Evolutionary conservation across 37 sponge, comb jelly and placozoan species (phyloP).

Genomic region (Dysidea cf. avara): DNA sequence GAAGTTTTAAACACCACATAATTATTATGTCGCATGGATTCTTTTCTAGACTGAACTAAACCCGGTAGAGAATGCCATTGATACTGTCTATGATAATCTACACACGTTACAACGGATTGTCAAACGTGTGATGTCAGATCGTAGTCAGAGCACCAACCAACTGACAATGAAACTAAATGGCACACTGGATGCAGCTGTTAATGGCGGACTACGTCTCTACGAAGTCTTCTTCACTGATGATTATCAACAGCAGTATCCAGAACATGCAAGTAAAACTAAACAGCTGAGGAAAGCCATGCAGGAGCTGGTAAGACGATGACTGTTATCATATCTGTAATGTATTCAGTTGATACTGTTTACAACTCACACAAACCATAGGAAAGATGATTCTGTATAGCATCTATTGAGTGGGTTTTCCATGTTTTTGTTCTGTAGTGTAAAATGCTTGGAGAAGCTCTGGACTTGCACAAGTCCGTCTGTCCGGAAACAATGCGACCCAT

Average conservation of each 20-base stretch:
- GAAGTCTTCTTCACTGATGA: slow-evolving; percentile 77
- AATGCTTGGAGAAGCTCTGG: slow-evolving; percentile 55
- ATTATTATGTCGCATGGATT: slow-evolving; percentile 1
- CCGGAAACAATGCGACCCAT: slow-evolving; percentile 64
- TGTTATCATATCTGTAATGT: too few relatives aligned
- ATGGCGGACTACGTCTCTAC: slow-evolving; percentile 80
- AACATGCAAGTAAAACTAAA: slow-evolving; percentile 21
- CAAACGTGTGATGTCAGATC: slow-evolving; percentile 40
- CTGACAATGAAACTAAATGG: slow-evolving; percentile 86
- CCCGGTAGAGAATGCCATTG: slow-evolving; percentile 82
- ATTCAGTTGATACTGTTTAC: not conserved
- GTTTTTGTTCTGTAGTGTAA: slow-evolving; percentile 41
- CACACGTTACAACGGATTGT: slow-evolving; percentile 47
- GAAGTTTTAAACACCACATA: slow-evolving; percentile 1
- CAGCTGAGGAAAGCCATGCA: slow-evolving; percentile 53
- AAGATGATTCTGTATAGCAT: not conserved
- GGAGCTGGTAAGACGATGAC: slow-evolving; percentile 46
- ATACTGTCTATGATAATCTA: slow-evolving; percentile 63
- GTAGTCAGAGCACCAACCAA: slow-evolving; percentile 58
- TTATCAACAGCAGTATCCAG: slow-evolving; percentile 39
- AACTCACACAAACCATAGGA: not conserved
- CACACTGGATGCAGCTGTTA: slow-evolving; percentile 83
- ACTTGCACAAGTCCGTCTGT: slow-evolving; percentile 53
- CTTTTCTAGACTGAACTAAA: slow-evolving; percentile 50
- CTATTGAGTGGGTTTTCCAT: too few relatives aligned